A percentile compares a stretch with the other conserved stretches of the same genome.
Evolutionary conservation across 2,797 vertebrate genomes (phyloP).

Genomic region (Petrocephalus schoutedeni): DNA sequence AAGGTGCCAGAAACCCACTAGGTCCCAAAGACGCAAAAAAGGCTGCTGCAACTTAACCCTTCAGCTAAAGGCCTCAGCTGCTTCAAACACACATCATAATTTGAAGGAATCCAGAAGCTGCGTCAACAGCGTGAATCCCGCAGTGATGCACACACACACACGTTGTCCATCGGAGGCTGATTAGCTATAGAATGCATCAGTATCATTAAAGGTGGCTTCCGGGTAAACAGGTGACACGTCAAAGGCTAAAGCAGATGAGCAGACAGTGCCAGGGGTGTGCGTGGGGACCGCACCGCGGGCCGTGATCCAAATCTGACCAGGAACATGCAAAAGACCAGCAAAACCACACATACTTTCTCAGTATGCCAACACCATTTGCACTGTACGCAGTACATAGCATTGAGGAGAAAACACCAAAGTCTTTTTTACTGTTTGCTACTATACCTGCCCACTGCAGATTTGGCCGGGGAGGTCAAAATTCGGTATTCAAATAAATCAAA

Average conservation of each 20-base stretch:
- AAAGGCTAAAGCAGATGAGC: background rate
- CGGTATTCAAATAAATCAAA: background rate
- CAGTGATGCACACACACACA: background rate
- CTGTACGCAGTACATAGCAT: background rate
- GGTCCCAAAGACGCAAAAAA: too few relatives aligned
- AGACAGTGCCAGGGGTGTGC: background rate
- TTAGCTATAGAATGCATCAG: background rate
- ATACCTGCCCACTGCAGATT: background rate
- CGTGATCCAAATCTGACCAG: background rate
- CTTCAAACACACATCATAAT: background rate
- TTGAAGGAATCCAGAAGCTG: background rate
- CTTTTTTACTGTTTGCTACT: background rate
- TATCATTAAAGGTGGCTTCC: background rate
- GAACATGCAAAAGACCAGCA: background rate
- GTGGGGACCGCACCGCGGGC: background rate
- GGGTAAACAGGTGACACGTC: background rate
- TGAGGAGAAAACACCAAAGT: background rate
- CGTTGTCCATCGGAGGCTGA: background rate
- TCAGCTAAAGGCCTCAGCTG: background rate
- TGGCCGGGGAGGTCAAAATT: background rate
- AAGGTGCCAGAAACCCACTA: background rate
- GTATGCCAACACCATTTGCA: background rate
- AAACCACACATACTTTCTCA: background rate
- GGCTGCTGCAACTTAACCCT: background rate
- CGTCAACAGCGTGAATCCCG: background rate